These are phyloP conservation scores for Falco columbarius DNA, from an alignment of 2,797 vertebrate species.

Conservation along the genomic window DNA sequence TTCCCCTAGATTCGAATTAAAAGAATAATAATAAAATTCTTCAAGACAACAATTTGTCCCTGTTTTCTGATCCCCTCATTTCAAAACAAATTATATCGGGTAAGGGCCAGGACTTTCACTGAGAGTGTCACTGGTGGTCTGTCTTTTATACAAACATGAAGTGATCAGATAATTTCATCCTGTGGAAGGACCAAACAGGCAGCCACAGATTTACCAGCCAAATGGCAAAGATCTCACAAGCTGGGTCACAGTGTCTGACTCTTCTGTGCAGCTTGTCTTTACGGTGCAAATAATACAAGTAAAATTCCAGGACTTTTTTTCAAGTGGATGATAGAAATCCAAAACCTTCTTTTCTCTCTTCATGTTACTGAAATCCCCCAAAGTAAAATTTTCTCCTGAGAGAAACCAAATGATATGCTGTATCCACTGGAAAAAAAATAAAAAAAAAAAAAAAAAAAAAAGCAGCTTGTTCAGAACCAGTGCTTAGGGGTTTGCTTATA, in stretches of 20 bases:
- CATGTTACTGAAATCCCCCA: not conserved
- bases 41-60: not conserved
- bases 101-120: not conserved
- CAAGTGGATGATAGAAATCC: not conserved
- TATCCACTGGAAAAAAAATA: not conserved
- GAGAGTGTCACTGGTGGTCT: not conserved
- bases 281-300: not conserved
- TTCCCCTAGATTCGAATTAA: not conserved
- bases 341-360: not conserved
- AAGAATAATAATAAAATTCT: not conserved
- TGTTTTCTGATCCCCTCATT: not conserved
- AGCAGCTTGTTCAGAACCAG: conserved; percentile 55
- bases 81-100: not conserved
- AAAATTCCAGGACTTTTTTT: not conserved
- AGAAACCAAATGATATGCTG: conserved; percentile 20
- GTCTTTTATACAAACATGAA: not conserved
- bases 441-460: not conserved
- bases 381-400: conserved; percentile 39
- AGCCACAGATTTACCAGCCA: not conserved
- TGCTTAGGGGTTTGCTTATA: conserved; percentile 70
- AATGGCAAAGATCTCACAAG: not conserved
- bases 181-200: not conserved
- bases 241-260: not conserved
- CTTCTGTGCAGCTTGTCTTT: not conserved
- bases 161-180: not conserved